Evolutionary conservation across 1,140 invertebrate species (phyloP).

Genomic region (Musca domestica): DNA sequence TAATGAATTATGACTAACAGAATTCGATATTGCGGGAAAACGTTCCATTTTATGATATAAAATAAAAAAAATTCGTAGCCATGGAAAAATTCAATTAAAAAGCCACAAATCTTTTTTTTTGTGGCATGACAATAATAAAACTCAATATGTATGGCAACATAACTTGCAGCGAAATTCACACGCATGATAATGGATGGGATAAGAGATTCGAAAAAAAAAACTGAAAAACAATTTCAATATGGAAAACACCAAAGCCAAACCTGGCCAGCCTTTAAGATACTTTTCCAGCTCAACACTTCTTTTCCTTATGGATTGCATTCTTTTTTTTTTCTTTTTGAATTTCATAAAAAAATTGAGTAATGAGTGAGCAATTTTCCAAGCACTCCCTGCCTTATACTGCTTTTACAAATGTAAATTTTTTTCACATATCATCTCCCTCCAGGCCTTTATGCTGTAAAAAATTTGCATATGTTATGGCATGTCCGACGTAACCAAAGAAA

Average conservation of each 20-base stretch:
- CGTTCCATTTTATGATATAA: background rate
- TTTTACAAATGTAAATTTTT: background rate
- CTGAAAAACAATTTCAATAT: no score
- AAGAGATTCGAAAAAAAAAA: no score
- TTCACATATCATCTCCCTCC: background rate
- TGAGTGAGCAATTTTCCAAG: conserved; percentile 11
- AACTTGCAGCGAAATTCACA: conserved; percentile 47
- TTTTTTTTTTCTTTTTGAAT: no score
- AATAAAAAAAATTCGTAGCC: conserved; percentile 17
- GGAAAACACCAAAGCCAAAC: no score
- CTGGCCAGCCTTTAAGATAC: no score
- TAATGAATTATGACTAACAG: background rate
- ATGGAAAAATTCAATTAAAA: conserved; percentile 40
- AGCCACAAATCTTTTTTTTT: conserved; percentile 45
- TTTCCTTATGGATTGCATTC: no score
- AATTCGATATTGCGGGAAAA: background rate
- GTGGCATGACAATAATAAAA: conserved; percentile 33
- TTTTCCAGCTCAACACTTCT: no score
- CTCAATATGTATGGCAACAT: conserved; percentile 28
- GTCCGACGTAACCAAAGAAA: conserved; percentile 12
- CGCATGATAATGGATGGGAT: conserved; percentile 33
- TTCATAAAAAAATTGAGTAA: no score
- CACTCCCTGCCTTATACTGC: background rate
- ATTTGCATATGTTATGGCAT: background rate
- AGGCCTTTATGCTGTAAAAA: background rate